Percentiles rank a stretch among this genome's conserved stretches.
Conservation (phyloP, 2,888 invertebrate species). For the Malacosoma neustria region DNA sequence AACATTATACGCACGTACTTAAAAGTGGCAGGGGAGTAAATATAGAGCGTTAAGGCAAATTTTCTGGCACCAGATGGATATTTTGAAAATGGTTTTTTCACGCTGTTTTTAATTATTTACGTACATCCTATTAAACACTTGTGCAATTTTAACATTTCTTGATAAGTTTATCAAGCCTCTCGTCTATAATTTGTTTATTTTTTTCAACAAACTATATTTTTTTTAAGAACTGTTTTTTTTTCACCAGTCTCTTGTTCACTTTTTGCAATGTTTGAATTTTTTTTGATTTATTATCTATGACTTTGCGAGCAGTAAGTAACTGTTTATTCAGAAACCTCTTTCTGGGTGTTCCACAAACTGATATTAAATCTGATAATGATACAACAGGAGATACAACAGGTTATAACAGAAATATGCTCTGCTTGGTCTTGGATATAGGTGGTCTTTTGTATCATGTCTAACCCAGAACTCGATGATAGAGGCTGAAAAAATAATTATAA, state of each 20-base stretch:
- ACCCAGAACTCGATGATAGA: slow-evolving; percentile 1
- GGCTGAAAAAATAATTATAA: not conserved
- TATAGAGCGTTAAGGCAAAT: slow-evolving; percentile 11
- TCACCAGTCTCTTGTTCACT: not conserved
- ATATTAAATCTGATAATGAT: slow-evolving; percentile 3
- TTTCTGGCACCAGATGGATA: slow-evolving; percentile 9
- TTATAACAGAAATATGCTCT: slow-evolving; percentile 4
- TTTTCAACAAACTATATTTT: slow-evolving; percentile 2
- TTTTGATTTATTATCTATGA: not conserved
- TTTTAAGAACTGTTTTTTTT: slow-evolving; percentile 5
- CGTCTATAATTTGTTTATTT: slow-evolving; percentile 4
- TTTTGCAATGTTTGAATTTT: not conserved
- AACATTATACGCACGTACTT: slow-evolving; percentile 3
- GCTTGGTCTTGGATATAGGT: not conserved
- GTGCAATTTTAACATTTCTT: slow-evolving; percentile 4
- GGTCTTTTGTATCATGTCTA: not conserved
- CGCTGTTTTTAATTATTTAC: slow-evolving; percentile 3
- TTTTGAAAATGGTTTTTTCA: slow-evolving; percentile 7
- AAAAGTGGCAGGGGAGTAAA: slow-evolving; percentile 7
- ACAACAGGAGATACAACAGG: slow-evolving; percentile 6
- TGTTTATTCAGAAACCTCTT: slow-evolving; percentile 1
- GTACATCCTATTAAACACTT: slow-evolving; percentile 5
- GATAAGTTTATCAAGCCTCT: slow-evolving; percentile 3
- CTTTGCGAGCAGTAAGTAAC: not conserved
- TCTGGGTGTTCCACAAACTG: slow-evolving; percentile 3